These are phyloP conservation scores for Ceratina australensis DNA, from an alignment of 1,140 invertebrate species.

Conservation along the genomic window DNA sequence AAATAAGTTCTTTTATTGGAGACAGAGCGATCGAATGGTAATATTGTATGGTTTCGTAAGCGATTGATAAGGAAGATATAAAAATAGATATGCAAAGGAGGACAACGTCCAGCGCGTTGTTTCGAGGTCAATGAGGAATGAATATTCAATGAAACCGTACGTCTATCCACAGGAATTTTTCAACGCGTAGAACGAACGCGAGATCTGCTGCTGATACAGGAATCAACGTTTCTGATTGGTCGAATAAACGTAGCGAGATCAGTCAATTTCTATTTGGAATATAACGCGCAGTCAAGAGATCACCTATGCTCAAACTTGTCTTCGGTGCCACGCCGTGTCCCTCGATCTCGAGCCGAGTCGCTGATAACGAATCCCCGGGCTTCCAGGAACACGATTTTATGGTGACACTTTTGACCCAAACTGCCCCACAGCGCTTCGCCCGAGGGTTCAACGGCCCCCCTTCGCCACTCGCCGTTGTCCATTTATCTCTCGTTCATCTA, in stretches of 20 bases:
- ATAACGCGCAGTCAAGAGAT: too few species aligned
- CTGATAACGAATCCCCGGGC: slow-evolving; percentile 45
- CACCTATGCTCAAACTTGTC: too few species aligned
- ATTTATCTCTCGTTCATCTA: slow-evolving; percentile 12
- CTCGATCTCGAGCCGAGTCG: too few species aligned
- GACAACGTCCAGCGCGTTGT: slow-evolving; percentile 25
- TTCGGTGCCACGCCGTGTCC: too few species aligned
- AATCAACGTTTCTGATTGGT: not conserved
- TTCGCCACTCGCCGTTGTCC: slow-evolving; percentile 22
- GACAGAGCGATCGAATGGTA: not conserved
- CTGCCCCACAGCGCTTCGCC: slow-evolving; percentile 10
- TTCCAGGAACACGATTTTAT: slow-evolving; percentile 36
- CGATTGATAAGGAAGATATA: slow-evolving; percentile 20
- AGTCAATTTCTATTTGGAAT: too few species aligned
- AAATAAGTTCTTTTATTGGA: too few species aligned
- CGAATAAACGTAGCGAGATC: too few species aligned
- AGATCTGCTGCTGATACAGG: too few species aligned
- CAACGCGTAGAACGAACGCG: not conserved
- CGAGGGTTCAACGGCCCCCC: slow-evolving; percentile 23
- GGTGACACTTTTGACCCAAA: slow-evolving; percentile 44
- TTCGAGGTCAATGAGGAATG: slow-evolving; percentile 21
- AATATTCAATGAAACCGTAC: slow-evolving; percentile 16
- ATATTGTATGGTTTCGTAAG: not conserved
- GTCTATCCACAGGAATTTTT: slow-evolving; percentile 10
- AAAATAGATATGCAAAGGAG: slow-evolving; percentile 28